phyloP scores from a whole-genome alignment of 2,113 vertebrate genomes.

The human (Homo sapiens) region GRCh38 chr5:96017001-96017500 shows the following conservation, averaged over 20 bases:
- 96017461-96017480: neutral
- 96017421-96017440: constrained; percentile 16
- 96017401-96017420: constrained; percentile 10
- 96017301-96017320: neutral
- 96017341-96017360: neutral
- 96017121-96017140: neutral
- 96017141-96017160: neutral
- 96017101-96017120: no score
- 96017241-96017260: neutral
- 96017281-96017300: constrained; percentile 12
- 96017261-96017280: constrained; percentile 21
- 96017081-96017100: no score
- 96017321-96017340: neutral
- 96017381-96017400: neutral
- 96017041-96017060: no score
- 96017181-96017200: neutral
- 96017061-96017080: no score
- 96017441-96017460: neutral
- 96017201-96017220: neutral
- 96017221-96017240: neutral
- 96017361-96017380: neutral
- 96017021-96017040: no score
- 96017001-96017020: no score
- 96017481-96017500: neutral
- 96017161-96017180: neutral